phyloP scores from a whole-genome alignment of 2,113 vertebrate genomes.

The Chrysemys picta region DNA sequence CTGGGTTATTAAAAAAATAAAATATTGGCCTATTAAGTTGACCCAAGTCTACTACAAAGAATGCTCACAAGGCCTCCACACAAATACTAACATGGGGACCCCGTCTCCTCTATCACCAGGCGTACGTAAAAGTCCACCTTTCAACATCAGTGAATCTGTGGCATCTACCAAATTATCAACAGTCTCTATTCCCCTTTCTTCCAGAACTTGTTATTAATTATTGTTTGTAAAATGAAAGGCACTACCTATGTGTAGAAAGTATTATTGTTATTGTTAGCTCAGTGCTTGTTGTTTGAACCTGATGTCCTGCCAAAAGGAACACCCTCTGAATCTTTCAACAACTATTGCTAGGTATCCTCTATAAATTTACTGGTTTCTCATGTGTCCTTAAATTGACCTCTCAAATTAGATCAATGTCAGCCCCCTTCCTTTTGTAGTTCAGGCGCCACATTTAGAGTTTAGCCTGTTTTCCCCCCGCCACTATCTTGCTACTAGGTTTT shows the following conservation, averaged over 20 bases:
- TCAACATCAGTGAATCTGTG: neutral
- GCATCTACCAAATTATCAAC: neutral
- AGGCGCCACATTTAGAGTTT: constrained; percentile 4
- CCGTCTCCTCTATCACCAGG: neutral
- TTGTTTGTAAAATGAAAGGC: constrained; percentile 22
- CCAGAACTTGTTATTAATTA: neutral
- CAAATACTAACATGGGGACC: neutral
- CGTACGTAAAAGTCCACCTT: neutral
- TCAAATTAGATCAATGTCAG: constrained; percentile 40
- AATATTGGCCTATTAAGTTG: neutral
- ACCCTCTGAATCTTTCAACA: constrained; percentile 64
- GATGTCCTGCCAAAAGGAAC: constrained; percentile 70
- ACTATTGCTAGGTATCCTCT: constrained; percentile 69
- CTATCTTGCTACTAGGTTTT: constrained; percentile 23
- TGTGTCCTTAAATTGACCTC: constrained; percentile 34
- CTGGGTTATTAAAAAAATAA: constrained; percentile 22
- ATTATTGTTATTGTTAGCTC: constrained; percentile 16
- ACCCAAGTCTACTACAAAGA: neutral
- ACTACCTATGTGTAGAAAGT: constrained; percentile 21
- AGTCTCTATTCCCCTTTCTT: neutral
- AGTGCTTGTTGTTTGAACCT: constrained; percentile 61
- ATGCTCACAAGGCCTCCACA: constrained; percentile 1
- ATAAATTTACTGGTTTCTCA: constrained; percentile 58
- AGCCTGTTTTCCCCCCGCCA: neutral
- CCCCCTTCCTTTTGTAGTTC: constrained; percentile 22